Evolutionary conservation across 2,888 invertebrate genomes (phyloP).

Genomic region (Sisyra terminalis): DNA sequence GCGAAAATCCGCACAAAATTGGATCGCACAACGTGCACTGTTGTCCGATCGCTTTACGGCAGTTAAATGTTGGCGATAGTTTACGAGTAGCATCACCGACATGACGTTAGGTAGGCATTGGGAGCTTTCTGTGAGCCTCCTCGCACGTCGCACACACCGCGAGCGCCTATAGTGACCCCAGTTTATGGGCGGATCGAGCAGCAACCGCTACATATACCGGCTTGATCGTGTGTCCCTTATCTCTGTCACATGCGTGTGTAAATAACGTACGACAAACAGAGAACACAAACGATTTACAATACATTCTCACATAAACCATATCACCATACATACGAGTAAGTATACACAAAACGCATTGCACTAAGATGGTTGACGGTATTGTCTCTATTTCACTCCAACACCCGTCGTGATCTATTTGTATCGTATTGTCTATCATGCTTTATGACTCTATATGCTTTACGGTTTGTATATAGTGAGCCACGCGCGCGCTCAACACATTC

Average conservation of each 20-base stretch:
- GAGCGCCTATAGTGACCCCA: conserved; percentile 10
- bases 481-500: too few relatives aligned
- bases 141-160: conserved; percentile 2
- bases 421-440: too few relatives aligned
- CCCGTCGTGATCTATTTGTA: too few relatives aligned
- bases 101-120: too few relatives aligned
- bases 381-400: too few relatives aligned
- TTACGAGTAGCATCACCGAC: conserved; percentile 23
- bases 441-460: too few relatives aligned
- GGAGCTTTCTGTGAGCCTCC: conserved; percentile 1
- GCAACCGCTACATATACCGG: conserved; percentile 11
- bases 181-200: conserved; percentile 29
- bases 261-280: conserved; percentile 18
- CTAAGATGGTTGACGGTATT: too few relatives aligned
- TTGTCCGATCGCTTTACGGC: conserved; percentile 30
- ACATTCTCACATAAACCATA: background rate
- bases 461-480: too few relatives aligned
- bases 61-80: conserved; percentile 31
- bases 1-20: background rate
- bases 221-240: conserved; percentile 22
- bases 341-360: too few relatives aligned
- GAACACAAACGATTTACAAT: conserved; percentile 12
- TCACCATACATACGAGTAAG: too few relatives aligned
- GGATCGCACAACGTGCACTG: conserved; percentile 22
- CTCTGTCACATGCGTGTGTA: conserved; percentile 20